Evolutionary conservation across 2,797 vertebrate genomes (phyloP).

Genomic region (Helicolenus hilgendorfi): DNA sequence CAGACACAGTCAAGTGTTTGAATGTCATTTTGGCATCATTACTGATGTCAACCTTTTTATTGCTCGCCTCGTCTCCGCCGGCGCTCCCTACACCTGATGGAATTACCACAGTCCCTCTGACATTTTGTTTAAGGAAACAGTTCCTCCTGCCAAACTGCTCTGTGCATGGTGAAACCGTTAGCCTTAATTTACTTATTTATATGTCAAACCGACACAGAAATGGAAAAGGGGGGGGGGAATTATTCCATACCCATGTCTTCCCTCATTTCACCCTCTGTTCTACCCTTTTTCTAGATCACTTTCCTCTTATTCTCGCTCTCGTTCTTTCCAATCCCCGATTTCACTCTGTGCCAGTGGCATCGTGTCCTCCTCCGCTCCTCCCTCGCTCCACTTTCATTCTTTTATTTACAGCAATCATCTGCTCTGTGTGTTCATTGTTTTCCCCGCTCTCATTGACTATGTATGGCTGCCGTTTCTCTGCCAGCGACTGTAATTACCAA

Average conservation of each 20-base stretch:
- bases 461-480: constrained; percentile 51
- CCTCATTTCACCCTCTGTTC: not conserved
- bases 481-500: constrained; percentile 58
- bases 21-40: constrained; percentile 7
- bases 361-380: constrained; percentile 40
- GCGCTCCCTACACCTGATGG: not conserved
- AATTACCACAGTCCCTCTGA: not conserved
- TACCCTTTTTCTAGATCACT: not conserved
- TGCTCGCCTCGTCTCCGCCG: not conserved
- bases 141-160: not conserved
- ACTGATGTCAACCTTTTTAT: not conserved
- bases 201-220: constrained; percentile 3
- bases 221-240: not conserved
- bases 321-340: not conserved
- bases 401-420: constrained; percentile 78
- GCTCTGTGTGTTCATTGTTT: constrained; percentile 63
- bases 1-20: not conserved
- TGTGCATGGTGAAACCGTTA: not conserved
- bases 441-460: constrained; percentile 64
- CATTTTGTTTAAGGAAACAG: constrained; percentile 7
- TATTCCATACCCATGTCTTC: not conserved
- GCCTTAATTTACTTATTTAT: not conserved
- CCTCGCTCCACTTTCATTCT: constrained; percentile 54
- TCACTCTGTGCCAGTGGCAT: constrained; percentile 10
- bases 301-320: not conserved